Conservation (phyloP, 2,113 vertebrate genomes). For the Piprites chloris region DNA sequence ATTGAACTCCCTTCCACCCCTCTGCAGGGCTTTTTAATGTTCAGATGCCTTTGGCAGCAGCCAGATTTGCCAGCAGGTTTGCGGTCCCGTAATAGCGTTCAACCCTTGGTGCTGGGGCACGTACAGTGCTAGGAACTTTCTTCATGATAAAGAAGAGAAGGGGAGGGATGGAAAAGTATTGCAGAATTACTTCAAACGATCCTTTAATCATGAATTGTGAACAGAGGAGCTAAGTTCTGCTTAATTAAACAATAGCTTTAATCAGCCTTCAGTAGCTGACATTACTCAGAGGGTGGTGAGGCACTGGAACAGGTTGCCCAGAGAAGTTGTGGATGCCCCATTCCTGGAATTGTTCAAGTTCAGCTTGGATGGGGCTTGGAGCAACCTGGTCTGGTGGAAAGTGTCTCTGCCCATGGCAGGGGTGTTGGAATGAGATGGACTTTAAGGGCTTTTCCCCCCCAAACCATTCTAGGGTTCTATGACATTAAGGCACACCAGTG, state of each 20-base stretch:
- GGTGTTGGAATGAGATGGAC: background rate
- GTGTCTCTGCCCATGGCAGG: background rate
- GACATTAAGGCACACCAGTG: background rate
- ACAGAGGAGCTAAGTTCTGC: conserved; percentile 54
- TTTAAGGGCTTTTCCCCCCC: background rate
- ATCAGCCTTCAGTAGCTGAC: conserved; percentile 52
- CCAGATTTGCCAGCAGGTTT: conserved; percentile 67
- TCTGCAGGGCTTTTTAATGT: conserved; percentile 65
- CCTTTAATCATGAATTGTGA: conserved; percentile 63
- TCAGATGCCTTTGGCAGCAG: conserved; percentile 66
- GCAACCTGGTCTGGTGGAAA: background rate
- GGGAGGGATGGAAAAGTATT: background rate
- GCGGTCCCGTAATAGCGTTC: conserved; percentile 55
- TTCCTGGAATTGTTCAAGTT: background rate
- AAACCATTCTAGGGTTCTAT: background rate
- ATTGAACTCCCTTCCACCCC: conserved; percentile 75
- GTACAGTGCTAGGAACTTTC: conserved; percentile 26
- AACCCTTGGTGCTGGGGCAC: conserved; percentile 43
- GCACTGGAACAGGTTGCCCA: background rate
- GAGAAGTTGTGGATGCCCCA: background rate
- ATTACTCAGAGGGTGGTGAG: background rate
- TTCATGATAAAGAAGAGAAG: background rate
- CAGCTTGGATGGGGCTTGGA: background rate
- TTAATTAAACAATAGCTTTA: conserved; percentile 72
- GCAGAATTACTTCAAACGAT: conserved; percentile 67